phyloP scores from a whole-genome alignment of 2,113 vertebrate species.

The Oncorhynchus tshawytscha region DNA sequence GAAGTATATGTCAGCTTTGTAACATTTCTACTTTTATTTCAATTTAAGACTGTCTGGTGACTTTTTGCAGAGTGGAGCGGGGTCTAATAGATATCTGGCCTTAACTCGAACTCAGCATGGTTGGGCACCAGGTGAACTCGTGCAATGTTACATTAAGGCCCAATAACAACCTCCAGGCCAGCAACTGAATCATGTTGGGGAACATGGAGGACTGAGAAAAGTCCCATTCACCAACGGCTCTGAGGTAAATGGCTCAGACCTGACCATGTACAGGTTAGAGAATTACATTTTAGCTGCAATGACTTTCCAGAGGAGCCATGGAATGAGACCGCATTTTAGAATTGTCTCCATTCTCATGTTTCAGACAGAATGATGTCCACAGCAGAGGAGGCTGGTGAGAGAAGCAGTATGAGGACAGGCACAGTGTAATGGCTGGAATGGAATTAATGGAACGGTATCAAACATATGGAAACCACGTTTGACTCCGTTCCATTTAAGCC shows the following conservation, averaged over 20 bases:
- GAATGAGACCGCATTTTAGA: neutral
- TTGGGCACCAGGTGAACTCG: constrained; percentile 27
- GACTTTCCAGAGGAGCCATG: neutral
- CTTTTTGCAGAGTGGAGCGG: constrained; percentile 5
- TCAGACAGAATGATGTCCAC: too few relatives aligned
- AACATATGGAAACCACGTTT: too few relatives aligned
- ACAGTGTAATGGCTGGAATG: too few relatives aligned
- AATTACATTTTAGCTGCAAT: neutral
- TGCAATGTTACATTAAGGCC: constrained; percentile 31
- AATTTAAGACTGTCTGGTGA: constrained; percentile 10
- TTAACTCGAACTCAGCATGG: constrained; percentile 1
- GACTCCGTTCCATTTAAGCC: too few relatives aligned
- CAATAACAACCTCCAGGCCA: constrained; percentile 22
- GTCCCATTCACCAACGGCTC: neutral
- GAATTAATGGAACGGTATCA: too few relatives aligned
- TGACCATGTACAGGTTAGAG: neutral
- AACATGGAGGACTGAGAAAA: neutral
- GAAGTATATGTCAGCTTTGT: constrained; percentile 31
- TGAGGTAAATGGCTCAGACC: neutral
- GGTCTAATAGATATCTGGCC: constrained; percentile 32
- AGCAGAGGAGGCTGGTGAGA: too few relatives aligned
- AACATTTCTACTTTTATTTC: constrained; percentile 44
- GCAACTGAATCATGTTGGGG: constrained; percentile 3
- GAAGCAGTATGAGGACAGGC: too few relatives aligned
- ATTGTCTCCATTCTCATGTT: too few relatives aligned